Conservation (phyloP, 1,140 invertebrate species). For the Drosophila orosa region DNA sequence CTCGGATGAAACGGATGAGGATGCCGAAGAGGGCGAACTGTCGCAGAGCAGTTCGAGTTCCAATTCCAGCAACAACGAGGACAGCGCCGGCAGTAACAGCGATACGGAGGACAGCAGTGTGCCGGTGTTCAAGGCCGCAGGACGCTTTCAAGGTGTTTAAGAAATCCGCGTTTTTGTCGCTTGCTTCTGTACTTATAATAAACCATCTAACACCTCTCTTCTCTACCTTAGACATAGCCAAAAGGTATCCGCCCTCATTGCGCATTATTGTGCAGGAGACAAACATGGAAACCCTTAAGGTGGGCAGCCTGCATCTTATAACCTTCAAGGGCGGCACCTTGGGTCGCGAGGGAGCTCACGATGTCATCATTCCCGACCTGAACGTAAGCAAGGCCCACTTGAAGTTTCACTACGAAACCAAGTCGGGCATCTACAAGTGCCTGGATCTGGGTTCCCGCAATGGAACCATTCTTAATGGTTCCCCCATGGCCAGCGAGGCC, state of each 20-base stretch:
- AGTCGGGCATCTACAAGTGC: slow-evolving; percentile 87
- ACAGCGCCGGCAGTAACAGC: slow-evolving; percentile 26
- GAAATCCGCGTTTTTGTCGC: slow-evolving; percentile 67
- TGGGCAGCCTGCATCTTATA: slow-evolving; percentile 92
- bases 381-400: slow-evolving; percentile 94
- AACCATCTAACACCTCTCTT: not conserved
- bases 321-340: slow-evolving; percentile 94
- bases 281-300: slow-evolving; percentile 87
- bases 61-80: slow-evolving; percentile 36
- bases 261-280: slow-evolving; percentile 93
- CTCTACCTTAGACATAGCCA: slow-evolving; percentile 86
- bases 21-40: slow-evolving; percentile 70
- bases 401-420: slow-evolving; percentile 88
- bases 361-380: slow-evolving; percentile 90
- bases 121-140: slow-evolving; percentile 75
- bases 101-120: slow-evolving; percentile 73
- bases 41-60: slow-evolving; percentile 51
- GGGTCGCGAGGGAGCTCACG: slow-evolving; percentile 91
- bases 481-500: slow-evolving; percentile 88
- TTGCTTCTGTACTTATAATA: not conserved
- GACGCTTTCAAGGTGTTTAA: slow-evolving; percentile 76
- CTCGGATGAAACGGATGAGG: slow-evolving; percentile 40
- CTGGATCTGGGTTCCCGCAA: slow-evolving; percentile 94
- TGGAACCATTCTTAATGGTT: slow-evolving; percentile 93
- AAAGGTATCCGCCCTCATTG: slow-evolving; percentile 93